A percentile compares a stretch with the other conserved stretches of the same genome.
phyloP scores from a whole-genome alignment of 2,888 invertebrate genomes.

The Amphipyra tragopoginis region DNA sequence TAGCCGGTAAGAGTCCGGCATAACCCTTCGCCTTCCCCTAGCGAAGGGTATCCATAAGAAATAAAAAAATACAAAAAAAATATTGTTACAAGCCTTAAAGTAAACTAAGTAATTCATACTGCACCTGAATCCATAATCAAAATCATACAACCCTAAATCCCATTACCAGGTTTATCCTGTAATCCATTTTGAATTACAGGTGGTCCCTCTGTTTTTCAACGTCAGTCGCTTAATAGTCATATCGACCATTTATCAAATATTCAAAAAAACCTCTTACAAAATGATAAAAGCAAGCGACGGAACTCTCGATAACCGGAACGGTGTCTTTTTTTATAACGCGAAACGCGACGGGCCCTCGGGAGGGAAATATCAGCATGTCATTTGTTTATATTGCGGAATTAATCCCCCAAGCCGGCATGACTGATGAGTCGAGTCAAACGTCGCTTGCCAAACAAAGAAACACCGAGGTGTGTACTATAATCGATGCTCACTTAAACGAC shows the following conservation, averaged over 20 bases:
- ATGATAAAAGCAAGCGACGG: slow-evolving; percentile 67
- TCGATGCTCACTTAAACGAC: slow-evolving; percentile 89
- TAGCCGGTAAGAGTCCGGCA: too few relatives aligned
- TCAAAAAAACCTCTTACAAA: slow-evolving; percentile 70
- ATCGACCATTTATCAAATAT: slow-evolving; percentile 71
- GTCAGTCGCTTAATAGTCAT: slow-evolving; percentile 60
- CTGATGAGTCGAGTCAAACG: slow-evolving; percentile 82
- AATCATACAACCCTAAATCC: slow-evolving; percentile 6
- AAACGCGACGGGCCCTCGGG: slow-evolving; percentile 60
- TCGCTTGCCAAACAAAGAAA: slow-evolving; percentile 85
- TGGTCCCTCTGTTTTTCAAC: slow-evolving; percentile 44
- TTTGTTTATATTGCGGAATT: slow-evolving; percentile 84
- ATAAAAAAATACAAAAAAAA: too few relatives aligned
- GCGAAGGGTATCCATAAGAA: too few relatives aligned
- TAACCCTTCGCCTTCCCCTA: too few relatives aligned
- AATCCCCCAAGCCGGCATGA: slow-evolving; percentile 78
- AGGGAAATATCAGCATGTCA: slow-evolving; percentile 80
- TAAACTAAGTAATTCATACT: slow-evolving; percentile 2
- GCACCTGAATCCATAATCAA: slow-evolving; percentile 16
- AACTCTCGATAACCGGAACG: slow-evolving; percentile 67
- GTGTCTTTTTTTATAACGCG: slow-evolving; percentile 68
- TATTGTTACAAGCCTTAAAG: too few relatives aligned
- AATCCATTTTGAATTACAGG: slow-evolving; percentile 50
- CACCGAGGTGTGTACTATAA: slow-evolving; percentile 85
- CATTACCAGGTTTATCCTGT: slow-evolving; percentile 23